Evolutionary conservation across 2,113 vertebrate species (phyloP).

Genomic region (Carettochelys insculpta): DNA sequence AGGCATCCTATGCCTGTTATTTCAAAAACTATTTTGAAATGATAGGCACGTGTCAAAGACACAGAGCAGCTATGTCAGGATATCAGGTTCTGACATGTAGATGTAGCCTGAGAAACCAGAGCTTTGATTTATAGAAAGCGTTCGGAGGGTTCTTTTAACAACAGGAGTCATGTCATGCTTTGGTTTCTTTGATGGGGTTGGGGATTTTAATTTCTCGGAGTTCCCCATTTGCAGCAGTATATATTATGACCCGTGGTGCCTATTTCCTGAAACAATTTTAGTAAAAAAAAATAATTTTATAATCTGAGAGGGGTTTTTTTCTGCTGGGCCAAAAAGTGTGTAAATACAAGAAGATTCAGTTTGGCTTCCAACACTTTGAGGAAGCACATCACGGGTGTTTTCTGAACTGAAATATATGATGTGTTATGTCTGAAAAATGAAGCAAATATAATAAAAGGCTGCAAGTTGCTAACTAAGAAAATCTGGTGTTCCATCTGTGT

Average conservation of each 20-base stretch:
- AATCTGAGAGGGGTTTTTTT: not conserved
- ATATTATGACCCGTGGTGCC: not conserved
- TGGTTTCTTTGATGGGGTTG: not conserved
- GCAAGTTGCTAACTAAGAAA: constrained; percentile 11
- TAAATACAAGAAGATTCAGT: not conserved
- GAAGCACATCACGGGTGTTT: constrained; percentile 23
- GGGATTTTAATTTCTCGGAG: not conserved
- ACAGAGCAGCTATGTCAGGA: no score
- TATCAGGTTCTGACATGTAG: no score
- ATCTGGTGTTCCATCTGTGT: not conserved
- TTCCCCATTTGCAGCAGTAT: not conserved
- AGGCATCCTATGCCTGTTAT: no score
- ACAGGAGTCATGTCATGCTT: not conserved
- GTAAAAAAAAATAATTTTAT: not conserved
- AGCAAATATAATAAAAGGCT: constrained; percentile 26
- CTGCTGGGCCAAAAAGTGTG: not conserved
- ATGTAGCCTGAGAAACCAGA: not conserved
- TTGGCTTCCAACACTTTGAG: constrained; percentile 30
- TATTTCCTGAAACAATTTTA: constrained; percentile 4
- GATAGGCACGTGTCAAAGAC: no score
- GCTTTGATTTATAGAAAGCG: not conserved
- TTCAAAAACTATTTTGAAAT: no score
- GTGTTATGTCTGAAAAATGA: not conserved
- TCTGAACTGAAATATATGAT: not conserved
- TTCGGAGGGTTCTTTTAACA: no score